phyloP scores from a whole-genome alignment of 2,797 vertebrate species.

The Anguilla marmorata region DNA sequence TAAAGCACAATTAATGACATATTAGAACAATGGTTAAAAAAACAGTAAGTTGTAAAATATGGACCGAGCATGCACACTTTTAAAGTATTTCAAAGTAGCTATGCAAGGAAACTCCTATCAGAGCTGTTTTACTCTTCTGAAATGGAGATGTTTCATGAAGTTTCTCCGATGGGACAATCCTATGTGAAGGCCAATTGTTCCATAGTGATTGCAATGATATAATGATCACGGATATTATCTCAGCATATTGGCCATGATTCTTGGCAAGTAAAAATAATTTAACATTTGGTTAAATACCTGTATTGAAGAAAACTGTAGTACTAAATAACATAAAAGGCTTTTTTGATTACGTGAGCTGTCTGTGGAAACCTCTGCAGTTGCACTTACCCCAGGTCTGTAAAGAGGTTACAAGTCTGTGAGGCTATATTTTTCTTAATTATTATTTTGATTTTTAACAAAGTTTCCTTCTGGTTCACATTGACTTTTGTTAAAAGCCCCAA shows the following conservation, averaged over 20 bases:
- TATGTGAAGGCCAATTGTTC: not conserved
- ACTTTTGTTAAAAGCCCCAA: conserved; percentile 59
- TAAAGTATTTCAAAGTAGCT: not conserved
- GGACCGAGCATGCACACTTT: too few relatives aligned
- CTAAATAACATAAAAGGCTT: conserved; percentile 24
- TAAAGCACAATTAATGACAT: too few relatives aligned
- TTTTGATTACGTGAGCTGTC: conserved; percentile 55
- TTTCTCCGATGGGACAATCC: not conserved
- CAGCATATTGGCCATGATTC: not conserved
- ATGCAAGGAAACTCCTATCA: not conserved
- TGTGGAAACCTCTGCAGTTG: conserved; percentile 10
- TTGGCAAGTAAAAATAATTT: not conserved
- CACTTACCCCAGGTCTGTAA: not conserved
- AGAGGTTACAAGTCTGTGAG: conserved; percentile 31
- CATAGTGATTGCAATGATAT: conserved; percentile 53
- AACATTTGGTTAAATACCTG: not conserved
- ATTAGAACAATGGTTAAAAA: too few relatives aligned
- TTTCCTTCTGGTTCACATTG: conserved; percentile 56
- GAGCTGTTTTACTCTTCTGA: too few relatives aligned
- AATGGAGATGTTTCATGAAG: too few relatives aligned
- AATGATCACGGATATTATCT: not conserved
- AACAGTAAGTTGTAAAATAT: too few relatives aligned
- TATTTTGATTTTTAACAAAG: conserved; percentile 51
- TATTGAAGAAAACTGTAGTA: not conserved
- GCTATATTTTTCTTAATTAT: conserved; percentile 53